Evolutionary conservation across 2,797 vertebrate genomes (phyloP).

Genomic region (Tenualosa ilisha): DNA sequence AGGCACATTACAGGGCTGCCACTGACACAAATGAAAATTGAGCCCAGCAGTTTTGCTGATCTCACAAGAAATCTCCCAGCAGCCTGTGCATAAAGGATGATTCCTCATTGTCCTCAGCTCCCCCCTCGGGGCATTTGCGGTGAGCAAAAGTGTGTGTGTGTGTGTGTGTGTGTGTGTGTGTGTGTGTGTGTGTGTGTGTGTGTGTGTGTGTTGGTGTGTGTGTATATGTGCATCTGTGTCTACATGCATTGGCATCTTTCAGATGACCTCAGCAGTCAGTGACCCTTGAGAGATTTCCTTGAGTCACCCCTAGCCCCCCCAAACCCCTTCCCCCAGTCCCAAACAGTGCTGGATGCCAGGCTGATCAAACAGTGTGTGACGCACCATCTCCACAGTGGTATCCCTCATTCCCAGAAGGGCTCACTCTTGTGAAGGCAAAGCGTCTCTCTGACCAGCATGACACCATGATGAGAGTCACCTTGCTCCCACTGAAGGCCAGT

Average conservation of each 20-base stretch:
- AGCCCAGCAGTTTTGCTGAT: conserved; percentile 69
- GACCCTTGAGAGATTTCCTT: conserved; percentile 22
- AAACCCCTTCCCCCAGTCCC: neutral
- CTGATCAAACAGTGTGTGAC: conserved; percentile 1
- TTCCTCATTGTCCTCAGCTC: conserved; percentile 43
- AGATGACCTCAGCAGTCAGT: conserved; percentile 41
- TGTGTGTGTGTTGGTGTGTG: conserved; percentile 22
- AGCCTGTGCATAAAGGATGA: conserved; percentile 56
- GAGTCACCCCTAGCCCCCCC: neutral
- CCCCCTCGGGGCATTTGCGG: conserved; percentile 48
- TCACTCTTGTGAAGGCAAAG: neutral
- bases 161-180: conserved; percentile 23
- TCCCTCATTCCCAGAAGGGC: neutral
- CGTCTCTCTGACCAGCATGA: neutral
- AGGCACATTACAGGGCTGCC: conserved; percentile 24
- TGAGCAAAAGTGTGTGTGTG: conserved; percentile 28
- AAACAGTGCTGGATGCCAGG: neutral
- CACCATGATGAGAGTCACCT: neutral
- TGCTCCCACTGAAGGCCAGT: neutral
- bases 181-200: conserved; percentile 30
- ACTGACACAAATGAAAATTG: conserved; percentile 62
- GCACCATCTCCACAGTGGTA: neutral
- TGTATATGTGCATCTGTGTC: neutral
- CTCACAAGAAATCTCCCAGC: conserved; percentile 50
- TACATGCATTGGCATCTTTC: conserved; percentile 19